These are phyloP conservation scores for Lutraria rhynchaena DNA, from an alignment of 1,140 invertebrate species.

Conservation along the genomic window DNA sequence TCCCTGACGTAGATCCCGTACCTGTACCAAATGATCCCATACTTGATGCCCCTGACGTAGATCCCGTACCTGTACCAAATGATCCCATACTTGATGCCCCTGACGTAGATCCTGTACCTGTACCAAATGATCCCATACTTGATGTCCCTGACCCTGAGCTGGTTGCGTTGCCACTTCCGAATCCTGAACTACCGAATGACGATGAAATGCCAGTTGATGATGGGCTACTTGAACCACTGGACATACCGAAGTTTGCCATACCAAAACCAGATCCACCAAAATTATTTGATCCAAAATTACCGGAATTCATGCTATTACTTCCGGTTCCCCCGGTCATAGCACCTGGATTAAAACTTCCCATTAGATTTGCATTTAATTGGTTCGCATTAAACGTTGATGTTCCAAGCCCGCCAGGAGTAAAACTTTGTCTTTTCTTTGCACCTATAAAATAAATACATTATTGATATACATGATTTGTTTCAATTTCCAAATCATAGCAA, in stretches of 20 bases:
- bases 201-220: neutral
- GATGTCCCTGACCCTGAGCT: neutral
- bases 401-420: constrained; percentile 27
- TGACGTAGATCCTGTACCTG: neutral
- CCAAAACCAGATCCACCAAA: constrained; percentile 5
- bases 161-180: neutral
- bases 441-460: neutral
- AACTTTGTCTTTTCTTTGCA: constrained; percentile 20
- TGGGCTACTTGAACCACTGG: neutral
- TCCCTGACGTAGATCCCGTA: neutral
- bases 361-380: constrained; percentile 20
- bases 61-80: neutral
- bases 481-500: no score
- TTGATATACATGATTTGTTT: neutral
- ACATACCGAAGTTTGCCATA: constrained; percentile 18
- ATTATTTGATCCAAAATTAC: constrained; percentile 13
- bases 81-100: no score
- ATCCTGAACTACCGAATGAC: neutral
- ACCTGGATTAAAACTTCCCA: constrained; percentile 36
- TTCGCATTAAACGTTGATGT: constrained; percentile 29
- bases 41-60: neutral
- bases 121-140: neutral
- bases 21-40: neutral
- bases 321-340: constrained; percentile 17
- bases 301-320: no score